phyloP scores from a whole-genome alignment of 2,113 vertebrate species.

The Pomatostomus ruficeps region DNA sequence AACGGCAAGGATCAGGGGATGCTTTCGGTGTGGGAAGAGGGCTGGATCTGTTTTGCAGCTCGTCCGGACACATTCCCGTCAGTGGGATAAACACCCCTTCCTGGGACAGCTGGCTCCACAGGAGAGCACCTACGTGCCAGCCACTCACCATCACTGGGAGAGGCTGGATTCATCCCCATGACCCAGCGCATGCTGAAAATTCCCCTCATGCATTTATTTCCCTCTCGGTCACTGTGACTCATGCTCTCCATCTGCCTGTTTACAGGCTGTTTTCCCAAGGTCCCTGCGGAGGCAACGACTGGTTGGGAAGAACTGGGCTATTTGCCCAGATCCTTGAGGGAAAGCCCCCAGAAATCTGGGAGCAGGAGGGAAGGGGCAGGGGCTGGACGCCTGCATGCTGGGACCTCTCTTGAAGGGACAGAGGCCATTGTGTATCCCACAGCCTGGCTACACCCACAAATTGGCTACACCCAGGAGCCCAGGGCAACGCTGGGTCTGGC shows the following conservation, averaged over 20 bases:
- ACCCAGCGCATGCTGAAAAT: background rate
- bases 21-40: background rate
- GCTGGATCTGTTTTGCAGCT: background rate
- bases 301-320: background rate
- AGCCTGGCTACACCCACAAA: background rate
- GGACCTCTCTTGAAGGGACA: background rate
- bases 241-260: conserved; percentile 37
- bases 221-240: conserved; percentile 33
- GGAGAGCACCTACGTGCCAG: background rate
- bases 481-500: background rate
- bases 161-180: background rate
- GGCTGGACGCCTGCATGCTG: accelerated
- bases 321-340: background rate
- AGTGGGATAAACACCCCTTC: background rate
- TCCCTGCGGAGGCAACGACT: background rate
- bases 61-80: background rate
- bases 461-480: background rate
- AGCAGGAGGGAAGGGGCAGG: background rate
- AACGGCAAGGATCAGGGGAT: background rate
- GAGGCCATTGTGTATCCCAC: background rate
- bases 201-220: conserved; percentile 9
- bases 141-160: background rate
- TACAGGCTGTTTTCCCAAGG: conserved; percentile 39
- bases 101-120: background rate
- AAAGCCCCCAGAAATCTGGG: background rate